Base-by-base conservation (phyloP, 2,797 vertebrate species). In the Iguana delicatissima region DNA sequence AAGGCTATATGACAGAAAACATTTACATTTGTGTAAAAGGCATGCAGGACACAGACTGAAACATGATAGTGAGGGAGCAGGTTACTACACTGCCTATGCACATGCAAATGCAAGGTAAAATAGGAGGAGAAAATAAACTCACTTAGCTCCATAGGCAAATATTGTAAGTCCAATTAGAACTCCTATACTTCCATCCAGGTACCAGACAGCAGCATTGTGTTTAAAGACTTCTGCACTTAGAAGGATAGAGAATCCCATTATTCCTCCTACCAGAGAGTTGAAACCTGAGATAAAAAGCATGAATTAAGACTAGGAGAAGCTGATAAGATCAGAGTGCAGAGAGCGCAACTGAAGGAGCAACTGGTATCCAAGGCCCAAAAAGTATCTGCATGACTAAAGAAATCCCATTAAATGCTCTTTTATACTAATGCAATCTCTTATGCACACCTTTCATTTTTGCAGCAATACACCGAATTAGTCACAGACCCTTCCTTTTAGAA, bases 161-260 rank as follows among this genome's bases (percentile, higher is more conserved):
- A 99, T 99, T 97, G 98, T 98, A 89, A 99, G 97, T 94, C 98
- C 99, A 6, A 99, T 99, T 93, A 99, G 93, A 92, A 99, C 97
- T 1, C 99, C 99, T 18, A 98, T 98, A 95, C 98, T 98, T 92
- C 98, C 99, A 29, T 99, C 99, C 95, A 99, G 97, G 94, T 97
- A 99, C 99, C 99, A 99, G 95, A 99, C 98, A 0, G 97, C 95
- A 4, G 98, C 89, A 35, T 99, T 96, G 89, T 99, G 98, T 95
- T 98, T 98, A 95, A 98, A 99, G 83, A 99, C 99, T 93, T 99
- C 99, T 0, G 99, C 99, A 0, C 99, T 99, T 88, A 99, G 97
- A 18, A 99, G 98, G 93, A 99, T 99, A 89, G 99, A 99, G 97
- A 99, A 99, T 85, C 99, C 99, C 98, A 99, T 99, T 93, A 99